Percentiles rank a stretch among this genome's conserved stretches.
Evolutionary conservation across 2,113 vertebrate genomes (phyloP).

Genomic region (Tetraodon nigroviridis): DNA sequence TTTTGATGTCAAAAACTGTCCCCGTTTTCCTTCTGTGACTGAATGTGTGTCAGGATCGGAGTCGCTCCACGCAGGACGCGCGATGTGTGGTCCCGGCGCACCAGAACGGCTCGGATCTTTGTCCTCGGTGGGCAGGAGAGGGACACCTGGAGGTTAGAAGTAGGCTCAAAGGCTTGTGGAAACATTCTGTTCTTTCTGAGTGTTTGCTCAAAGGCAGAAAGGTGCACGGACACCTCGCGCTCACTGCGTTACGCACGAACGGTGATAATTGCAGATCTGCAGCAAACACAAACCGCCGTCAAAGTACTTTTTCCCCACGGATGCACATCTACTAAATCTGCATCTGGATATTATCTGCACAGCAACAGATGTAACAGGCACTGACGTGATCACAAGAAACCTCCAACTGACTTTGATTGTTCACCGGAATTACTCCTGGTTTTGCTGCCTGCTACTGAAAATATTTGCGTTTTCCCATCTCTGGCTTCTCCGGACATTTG

Average conservation of each 20-base stretch:
- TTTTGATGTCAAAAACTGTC: background rate
- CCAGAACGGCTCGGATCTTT: constrained; percentile 54
- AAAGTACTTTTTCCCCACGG: constrained; percentile 40
- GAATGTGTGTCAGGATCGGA: constrained; percentile 47
- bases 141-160: constrained; percentile 63
- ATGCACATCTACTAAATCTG: constrained; percentile 26
- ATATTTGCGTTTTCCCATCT: constrained; percentile 65
- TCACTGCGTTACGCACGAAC: constrained; percentile 10
- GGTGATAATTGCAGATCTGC: constrained; percentile 49
- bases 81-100: constrained; percentile 55
- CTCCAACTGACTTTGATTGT: constrained; percentile 64
- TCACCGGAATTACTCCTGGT: constrained; percentile 56
- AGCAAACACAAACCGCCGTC: constrained; percentile 34
- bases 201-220: constrained; percentile 38
- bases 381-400: constrained; percentile 58
- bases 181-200: constrained; percentile 34
- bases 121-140: constrained; percentile 37
- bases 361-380: constrained; percentile 59
- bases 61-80: constrained; percentile 44
- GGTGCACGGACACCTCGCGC: constrained; percentile 65
- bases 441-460: constrained; percentile 62
- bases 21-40: constrained; percentile 24
- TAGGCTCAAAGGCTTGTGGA: constrained; percentile 53
- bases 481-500: constrained; percentile 59
- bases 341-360: constrained; percentile 67